phyloP scores from a whole-genome alignment of 2,113 vertebrate genomes.

The Todiramphus saurophagus region DNA sequence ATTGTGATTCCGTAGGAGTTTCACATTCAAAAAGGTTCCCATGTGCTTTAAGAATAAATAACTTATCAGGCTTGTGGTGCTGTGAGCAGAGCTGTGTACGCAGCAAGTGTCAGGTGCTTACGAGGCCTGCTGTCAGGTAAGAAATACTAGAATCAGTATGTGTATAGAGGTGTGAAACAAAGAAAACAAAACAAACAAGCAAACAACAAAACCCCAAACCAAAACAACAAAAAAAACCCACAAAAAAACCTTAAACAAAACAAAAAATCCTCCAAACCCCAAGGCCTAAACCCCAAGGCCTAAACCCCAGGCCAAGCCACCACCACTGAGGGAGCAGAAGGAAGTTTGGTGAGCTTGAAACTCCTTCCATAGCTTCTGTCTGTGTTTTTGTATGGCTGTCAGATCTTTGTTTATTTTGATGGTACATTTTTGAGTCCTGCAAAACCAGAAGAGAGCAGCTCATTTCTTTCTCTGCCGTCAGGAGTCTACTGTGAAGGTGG shows the following conservation, averaged over 20 bases:
- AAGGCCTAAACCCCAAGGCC: too few species aligned
- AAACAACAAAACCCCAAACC: too few species aligned
- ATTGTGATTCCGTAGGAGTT: background rate
- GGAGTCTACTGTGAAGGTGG: background rate
- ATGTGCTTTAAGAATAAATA: background rate
- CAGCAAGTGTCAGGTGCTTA: background rate
- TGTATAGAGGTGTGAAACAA: background rate
- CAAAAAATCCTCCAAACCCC: too few species aligned
- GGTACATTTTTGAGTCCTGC: background rate
- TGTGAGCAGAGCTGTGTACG: background rate
- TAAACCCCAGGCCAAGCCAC: too few species aligned
- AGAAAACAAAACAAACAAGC: background rate
- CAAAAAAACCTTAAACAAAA: too few species aligned
- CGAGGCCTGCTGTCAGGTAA: background rate
- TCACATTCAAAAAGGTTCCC: background rate
- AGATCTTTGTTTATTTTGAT: background rate
- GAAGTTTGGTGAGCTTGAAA: background rate
- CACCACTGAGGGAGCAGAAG: background rate
- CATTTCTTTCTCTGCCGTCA: background rate
- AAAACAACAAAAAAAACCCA: too few species aligned
- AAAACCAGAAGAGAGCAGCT: background rate
- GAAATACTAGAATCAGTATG: background rate
- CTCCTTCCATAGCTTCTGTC: background rate
- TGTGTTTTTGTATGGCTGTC: background rate
- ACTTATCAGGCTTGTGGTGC: background rate